Evolutionary conservation across 2,113 vertebrate genomes (phyloP).

Genomic region (Nannobrachium achirus): DNA sequence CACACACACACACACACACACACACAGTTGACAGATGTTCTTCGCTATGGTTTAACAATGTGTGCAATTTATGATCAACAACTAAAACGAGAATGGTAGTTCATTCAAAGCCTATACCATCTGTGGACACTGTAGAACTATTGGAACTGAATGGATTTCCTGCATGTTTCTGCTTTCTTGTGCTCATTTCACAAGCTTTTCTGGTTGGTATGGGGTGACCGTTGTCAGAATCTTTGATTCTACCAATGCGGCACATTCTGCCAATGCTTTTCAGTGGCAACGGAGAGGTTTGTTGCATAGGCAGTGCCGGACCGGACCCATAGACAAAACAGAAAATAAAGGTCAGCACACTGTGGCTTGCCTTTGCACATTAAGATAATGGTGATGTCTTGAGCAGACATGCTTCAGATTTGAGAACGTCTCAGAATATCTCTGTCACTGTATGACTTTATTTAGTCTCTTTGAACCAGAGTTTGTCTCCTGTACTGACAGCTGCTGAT

Average conservation of each 20-base stretch:
- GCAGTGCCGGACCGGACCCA: no score
- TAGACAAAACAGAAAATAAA: no score
- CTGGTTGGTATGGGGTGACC: no score
- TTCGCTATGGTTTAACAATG: constrained; percentile 27
- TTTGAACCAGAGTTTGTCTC: neutral
- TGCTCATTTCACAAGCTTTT: neutral
- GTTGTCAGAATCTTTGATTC: no score
- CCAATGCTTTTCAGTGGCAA: no score
- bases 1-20: neutral
- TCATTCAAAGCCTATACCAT: constrained; percentile 34
- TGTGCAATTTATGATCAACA: constrained; percentile 38
- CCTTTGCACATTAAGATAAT: no score
- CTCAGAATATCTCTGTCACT: no score
- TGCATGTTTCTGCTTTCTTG: neutral
- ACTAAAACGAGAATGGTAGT: constrained; percentile 25
- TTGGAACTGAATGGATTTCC: neutral
- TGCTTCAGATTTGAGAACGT: no score
- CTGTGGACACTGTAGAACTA: constrained; percentile 33
- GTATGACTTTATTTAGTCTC: neutral
- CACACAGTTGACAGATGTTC: constrained; percentile 44
- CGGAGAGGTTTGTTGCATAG: no score
- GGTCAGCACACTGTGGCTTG: no score
- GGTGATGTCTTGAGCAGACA: no score
- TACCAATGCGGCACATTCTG: no score
- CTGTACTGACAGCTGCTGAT: constrained; percentile 21